phyloP scores from a whole-genome alignment of 1,140 invertebrate genomes.

The Drosophila rufa region DNA sequence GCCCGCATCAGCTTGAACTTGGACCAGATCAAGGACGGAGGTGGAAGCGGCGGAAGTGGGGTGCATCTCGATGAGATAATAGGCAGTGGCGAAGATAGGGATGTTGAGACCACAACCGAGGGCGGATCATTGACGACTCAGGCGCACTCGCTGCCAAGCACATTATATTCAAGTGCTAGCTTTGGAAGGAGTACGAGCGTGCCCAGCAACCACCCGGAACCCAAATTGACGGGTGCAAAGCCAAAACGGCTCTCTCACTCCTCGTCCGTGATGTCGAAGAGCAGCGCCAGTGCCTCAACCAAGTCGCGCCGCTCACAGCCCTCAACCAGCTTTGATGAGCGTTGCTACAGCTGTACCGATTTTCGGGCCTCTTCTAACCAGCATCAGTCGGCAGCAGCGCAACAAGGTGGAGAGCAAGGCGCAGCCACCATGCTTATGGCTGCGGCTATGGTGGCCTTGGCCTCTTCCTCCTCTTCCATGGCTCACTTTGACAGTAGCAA shows the following conservation, averaged over 20 bases:
- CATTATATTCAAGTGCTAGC: slow-evolving; percentile 44
- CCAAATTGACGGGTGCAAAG: slow-evolving; percentile 78
- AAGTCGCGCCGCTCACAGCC: slow-evolving; percentile 71
- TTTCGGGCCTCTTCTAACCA: slow-evolving; percentile 48
- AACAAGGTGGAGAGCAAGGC: slow-evolving; percentile 10
- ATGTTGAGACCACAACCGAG: slow-evolving; percentile 10
- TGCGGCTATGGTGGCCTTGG: slow-evolving; percentile 57
- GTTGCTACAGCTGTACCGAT: slow-evolving; percentile 79
- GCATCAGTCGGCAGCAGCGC: slow-evolving; percentile 17
- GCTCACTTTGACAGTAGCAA: slow-evolving; percentile 61
- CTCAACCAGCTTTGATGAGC: slow-evolving; percentile 72
- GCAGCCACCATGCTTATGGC: slow-evolving; percentile 64
- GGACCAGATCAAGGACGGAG: slow-evolving; percentile 76
- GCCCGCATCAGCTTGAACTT: slow-evolving; percentile 75
- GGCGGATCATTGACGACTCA: slow-evolving; percentile 5
- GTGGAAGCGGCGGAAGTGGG: slow-evolving; percentile 29
- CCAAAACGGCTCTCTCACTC: slow-evolving; percentile 74
- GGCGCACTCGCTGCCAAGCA: slow-evolving; percentile 73
- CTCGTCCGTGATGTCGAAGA: slow-evolving; percentile 74
- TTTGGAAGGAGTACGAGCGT: slow-evolving; percentile 71
- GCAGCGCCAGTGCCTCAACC: slow-evolving; percentile 58
- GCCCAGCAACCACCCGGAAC: slow-evolving; percentile 50
- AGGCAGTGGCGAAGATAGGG: slow-evolving; percentile 14
- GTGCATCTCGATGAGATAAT: slow-evolving; percentile 48
- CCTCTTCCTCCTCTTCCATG: slow-evolving; percentile 41